Conservation (phyloP, 2,888 invertebrate genomes). For the Hanleya hanleyi region DNA sequence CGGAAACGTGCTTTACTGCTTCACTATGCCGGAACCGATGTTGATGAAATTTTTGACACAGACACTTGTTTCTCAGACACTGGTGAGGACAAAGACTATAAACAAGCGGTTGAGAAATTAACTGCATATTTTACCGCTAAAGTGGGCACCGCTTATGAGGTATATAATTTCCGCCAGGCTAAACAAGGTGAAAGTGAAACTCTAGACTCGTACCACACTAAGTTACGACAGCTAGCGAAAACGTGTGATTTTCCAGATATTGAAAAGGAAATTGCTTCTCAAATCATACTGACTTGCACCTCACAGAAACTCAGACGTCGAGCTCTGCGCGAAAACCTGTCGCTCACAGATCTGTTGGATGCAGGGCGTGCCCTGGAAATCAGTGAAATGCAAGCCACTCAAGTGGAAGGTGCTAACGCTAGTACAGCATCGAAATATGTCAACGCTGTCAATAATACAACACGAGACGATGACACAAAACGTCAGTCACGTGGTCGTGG, state of each 20-base stretch:
- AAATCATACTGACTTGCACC: neutral
- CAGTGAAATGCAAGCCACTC: neutral
- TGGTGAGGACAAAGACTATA: too few species aligned
- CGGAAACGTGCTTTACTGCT: too few species aligned
- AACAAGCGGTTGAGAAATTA: too few species aligned
- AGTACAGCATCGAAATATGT: neutral
- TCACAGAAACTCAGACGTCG: constrained; percentile 6
- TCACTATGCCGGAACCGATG: too few species aligned
- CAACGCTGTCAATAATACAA: neutral
- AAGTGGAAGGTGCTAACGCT: neutral
- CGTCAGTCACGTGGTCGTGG: neutral
- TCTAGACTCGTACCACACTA: constrained; percentile 7
- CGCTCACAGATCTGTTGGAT: neutral
- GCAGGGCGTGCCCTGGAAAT: neutral
- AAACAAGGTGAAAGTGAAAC: constrained; percentile 5
- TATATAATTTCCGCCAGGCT: neutral
- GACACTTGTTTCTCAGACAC: too few species aligned
- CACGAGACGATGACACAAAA: neutral
- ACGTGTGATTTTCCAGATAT: constrained; percentile 15
- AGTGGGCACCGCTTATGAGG: constrained; percentile 7
- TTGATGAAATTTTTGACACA: too few species aligned
- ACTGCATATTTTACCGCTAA: constrained; percentile 12
- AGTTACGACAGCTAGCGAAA: constrained; percentile 8
- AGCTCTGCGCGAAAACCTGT: neutral
- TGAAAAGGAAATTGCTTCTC: constrained; percentile 8